Evolutionary conservation across 2,888 invertebrate species (phyloP).

Genomic region (Lithosia quadra): DNA sequence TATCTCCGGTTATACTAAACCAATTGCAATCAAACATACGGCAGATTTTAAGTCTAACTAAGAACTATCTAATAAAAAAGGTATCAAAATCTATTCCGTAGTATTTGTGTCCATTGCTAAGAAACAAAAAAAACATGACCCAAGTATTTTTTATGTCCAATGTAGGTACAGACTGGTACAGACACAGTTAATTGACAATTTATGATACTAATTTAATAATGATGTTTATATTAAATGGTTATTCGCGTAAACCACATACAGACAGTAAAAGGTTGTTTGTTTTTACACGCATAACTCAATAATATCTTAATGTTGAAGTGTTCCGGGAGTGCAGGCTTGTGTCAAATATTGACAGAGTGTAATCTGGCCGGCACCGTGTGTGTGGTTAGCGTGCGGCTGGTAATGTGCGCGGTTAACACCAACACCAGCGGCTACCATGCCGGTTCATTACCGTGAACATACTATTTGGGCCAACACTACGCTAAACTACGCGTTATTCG

Average conservation of each 20-base stretch:
- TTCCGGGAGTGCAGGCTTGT: slow-evolving; percentile 49
- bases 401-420: slow-evolving; percentile 80
- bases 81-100: too few species aligned
- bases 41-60: too few species aligned
- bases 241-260: neutral
- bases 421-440: slow-evolving; percentile 41
- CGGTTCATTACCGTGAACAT: slow-evolving; percentile 79
- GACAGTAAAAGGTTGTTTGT: neutral
- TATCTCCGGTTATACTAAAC: too few species aligned
- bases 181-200: too few species aligned
- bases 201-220: too few species aligned
- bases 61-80: too few species aligned
- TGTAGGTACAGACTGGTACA: too few species aligned
- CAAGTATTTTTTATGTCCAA: too few species aligned
- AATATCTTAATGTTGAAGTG: slow-evolving; percentile 25
- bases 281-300: slow-evolving; percentile 10
- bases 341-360: slow-evolving; percentile 83
- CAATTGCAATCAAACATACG: too few species aligned
- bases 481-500: slow-evolving; percentile 76
- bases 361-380: slow-evolving; percentile 76
- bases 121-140: too few species aligned
- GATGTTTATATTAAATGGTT: too few species aligned
- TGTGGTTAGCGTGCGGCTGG: slow-evolving; percentile 76
- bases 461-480: slow-evolving; percentile 61
- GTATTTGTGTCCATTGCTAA: too few species aligned